Base-by-base conservation (phyloP, 2,797 vertebrate genomes). In the Paedocypris micromegethes region DNA sequence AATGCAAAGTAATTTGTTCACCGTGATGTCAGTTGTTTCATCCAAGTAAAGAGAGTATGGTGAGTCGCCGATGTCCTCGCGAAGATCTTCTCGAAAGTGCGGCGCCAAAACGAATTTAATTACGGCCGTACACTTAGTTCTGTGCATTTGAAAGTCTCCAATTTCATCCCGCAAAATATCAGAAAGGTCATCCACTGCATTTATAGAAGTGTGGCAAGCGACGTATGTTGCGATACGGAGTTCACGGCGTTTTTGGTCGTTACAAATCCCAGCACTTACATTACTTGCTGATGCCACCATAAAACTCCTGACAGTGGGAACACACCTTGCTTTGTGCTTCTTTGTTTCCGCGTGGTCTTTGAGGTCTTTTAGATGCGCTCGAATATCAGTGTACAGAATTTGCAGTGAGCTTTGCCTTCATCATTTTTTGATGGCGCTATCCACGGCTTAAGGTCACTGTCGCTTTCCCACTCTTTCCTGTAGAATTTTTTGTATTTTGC, bases 151-250 rank as follows among this genome's bases (percentile, higher is more conserved):
- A 42, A 66, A 66, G 6, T 8, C 42, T 46, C 55, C 46, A 2
- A 49, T 44, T 38, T 68, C 46, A 39, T 73, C 65, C 9, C 58
- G 41, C 5, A 68, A n/a, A 37, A 64, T 64, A 42, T 73, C 64
- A 0, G 65, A 63, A 23, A 66, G 41, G 5, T 63, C 46, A 4
- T 67, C 45, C 8, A 61, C 9, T 3, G 58, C 37, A 9, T 49
- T 61, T 40, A 61, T 5, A 9, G 38, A 61, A 40, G 58, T 48
- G 58, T 39, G 45, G 37, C 44, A 60, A 60, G 45, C 45, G 39
- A 60, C 3, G 4, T 6, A 60, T 39, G 45, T 47, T 48, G 45
- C 4, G 38, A 48, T 60, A 6, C 37, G 3, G 23, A 48, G 58
- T 48, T 60, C 45, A 47, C 44, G 4, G 7, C 45, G 23, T 5